Evolutionary conservation across 1,140 invertebrate genomes (phyloP).

Genomic region (Drosophila navojoa): DNA sequence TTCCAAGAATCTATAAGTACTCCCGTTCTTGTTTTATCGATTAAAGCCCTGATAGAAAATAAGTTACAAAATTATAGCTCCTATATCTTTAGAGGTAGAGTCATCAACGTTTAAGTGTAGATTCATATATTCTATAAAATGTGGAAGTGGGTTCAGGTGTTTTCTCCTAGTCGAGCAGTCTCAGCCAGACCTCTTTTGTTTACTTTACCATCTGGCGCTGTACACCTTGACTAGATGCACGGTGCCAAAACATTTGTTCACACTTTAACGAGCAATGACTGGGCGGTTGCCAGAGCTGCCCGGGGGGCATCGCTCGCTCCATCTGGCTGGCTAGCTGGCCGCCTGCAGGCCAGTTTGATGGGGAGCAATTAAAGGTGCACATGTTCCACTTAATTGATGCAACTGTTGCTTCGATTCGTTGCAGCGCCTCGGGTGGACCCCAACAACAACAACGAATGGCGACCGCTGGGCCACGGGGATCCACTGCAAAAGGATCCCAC

Average conservation of each 20-base stretch:
- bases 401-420: constrained; percentile 6
- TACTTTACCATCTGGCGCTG: no score
- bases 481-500: constrained; percentile 92
- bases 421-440: constrained; percentile 67
- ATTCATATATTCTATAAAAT: no score
- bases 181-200: no score
- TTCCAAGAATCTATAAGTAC: no score
- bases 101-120: no score
- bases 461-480: constrained; percentile 89
- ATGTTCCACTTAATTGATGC: constrained; percentile 67
- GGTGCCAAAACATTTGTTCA: constrained; percentile 81
- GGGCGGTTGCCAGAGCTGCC: background rate
- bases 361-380: constrained; percentile 71
- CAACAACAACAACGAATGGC: constrained; percentile 88
- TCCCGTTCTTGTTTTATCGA: no score
- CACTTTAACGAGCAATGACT: constrained; percentile 82
- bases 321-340: no score
- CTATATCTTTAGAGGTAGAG: no score
- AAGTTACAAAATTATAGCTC: no score
- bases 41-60: no score
- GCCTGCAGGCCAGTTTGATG: constrained; percentile 11
- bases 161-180: background rate
- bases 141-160: no score
- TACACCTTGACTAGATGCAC: constrained; percentile 33
- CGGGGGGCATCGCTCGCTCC: no score